phyloP scores from a whole-genome alignment of 64 coral and sea anemone genomes.

The Anthopleura sola region DNA sequence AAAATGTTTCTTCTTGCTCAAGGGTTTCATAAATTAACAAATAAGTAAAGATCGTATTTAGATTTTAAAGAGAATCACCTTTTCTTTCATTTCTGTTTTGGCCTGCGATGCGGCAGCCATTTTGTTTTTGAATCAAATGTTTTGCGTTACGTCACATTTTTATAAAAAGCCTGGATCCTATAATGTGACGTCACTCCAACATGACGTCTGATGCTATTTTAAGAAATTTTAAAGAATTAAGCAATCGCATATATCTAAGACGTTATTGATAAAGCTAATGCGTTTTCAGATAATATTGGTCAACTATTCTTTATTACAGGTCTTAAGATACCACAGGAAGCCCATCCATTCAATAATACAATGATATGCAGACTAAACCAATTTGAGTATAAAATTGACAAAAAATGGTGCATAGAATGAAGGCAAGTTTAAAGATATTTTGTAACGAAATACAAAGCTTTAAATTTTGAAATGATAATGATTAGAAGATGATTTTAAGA shows the following conservation, averaged over 20 bases:
- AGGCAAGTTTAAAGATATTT: too few species aligned
- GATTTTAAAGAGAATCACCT: conserved; percentile 14
- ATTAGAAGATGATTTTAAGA: background rate
- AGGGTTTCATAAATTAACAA: background rate
- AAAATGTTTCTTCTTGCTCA: background rate
- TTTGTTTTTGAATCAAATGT: conserved; percentile 24
- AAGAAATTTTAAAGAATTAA: background rate
- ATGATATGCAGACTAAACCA: background rate
- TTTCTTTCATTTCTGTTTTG: conserved; percentile 2
- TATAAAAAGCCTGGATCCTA: conserved; percentile 11
- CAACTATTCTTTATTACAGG: too few species aligned
- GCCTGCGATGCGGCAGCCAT: conserved; percentile 16
- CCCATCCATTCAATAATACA: background rate
- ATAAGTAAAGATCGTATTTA: background rate
- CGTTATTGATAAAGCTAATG: too few species aligned
- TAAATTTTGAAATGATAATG: too few species aligned
- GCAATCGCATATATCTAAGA: background rate
- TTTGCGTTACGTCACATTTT: background rate
- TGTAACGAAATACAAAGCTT: too few species aligned
- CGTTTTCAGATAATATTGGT: too few species aligned
- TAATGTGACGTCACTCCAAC: background rate
- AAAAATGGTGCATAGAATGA: background rate
- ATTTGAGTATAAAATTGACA: too few species aligned
- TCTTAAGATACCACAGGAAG: background rate
- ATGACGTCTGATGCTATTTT: background rate